Percentiles rank a stretch among this genome's conserved stretches.
phyloP scores from a whole-genome alignment of 2,888 invertebrate species.

The Diabrotica balteata region DNA sequence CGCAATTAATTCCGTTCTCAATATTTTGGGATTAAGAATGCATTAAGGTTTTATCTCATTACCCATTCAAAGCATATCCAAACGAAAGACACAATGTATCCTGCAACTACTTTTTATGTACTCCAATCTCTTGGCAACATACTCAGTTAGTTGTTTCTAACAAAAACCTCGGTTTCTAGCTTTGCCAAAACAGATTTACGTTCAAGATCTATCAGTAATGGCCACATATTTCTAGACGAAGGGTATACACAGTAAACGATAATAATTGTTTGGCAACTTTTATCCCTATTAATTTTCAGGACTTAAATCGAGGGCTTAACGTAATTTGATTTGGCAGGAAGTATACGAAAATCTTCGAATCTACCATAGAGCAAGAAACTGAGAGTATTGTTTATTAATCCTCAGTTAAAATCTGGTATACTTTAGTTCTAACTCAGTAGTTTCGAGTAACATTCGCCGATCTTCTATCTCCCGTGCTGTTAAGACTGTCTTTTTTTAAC shows the following conservation, averaged over 20 bases:
- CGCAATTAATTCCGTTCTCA: too few relatives aligned
- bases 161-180: too few relatives aligned
- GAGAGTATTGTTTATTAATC: constrained; percentile 46
- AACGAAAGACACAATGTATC: too few relatives aligned
- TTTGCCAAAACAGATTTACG: background rate
- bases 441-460: constrained; percentile 42
- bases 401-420: constrained; percentile 44
- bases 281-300: constrained; percentile 42
- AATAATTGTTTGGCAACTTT: constrained; percentile 40
- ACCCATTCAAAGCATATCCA: too few relatives aligned
- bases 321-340: constrained; percentile 41
- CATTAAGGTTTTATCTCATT: too few relatives aligned
- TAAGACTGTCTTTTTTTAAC: constrained; percentile 32
- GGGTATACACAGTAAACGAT: constrained; percentile 18
- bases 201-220: background rate
- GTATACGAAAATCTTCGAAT: constrained; percentile 37
- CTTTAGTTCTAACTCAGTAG: constrained; percentile 44
- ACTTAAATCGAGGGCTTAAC: constrained; percentile 37
- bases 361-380: constrained; percentile 37
- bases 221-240: constrained; percentile 13
- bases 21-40: too few relatives aligned
- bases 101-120: too few relatives aligned
- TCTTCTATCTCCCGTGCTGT: constrained; percentile 26
- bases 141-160: too few relatives aligned
- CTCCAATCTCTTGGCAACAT: too few relatives aligned